A percentile compares a stretch with the other conserved stretches of the same genome.
phyloP scores from a whole-genome alignment of 1,140 invertebrate genomes.

The Periplaneta americana region DNA sequence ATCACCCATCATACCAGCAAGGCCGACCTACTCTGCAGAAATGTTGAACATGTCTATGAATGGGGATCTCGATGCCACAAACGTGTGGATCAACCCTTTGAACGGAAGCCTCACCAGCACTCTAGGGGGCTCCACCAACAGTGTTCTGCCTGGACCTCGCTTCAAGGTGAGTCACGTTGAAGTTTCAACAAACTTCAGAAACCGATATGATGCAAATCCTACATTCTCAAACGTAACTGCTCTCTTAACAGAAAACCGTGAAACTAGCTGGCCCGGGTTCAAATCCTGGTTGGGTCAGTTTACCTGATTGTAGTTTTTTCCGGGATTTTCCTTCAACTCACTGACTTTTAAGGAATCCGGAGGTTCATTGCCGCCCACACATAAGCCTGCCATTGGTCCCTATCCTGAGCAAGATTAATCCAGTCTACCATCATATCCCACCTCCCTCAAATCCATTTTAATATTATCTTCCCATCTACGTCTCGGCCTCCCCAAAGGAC shows the following conservation, averaged over 20 bases:
- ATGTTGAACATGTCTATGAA: conserved; percentile 38
- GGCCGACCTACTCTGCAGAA: conserved; percentile 61
- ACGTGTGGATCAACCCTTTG: conserved; percentile 66
- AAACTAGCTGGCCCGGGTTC: not conserved
- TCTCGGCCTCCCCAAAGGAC: no score
- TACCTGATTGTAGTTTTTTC: no score
- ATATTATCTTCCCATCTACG: no score
- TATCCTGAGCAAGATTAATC: no score
- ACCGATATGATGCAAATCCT: not conserved
- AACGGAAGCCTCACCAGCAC: conserved; percentile 37
- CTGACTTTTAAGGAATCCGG: not conserved
- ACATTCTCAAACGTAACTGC: not conserved
- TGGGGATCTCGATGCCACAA: conserved; percentile 40
- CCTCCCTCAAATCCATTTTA: no score
- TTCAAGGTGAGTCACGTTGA: conserved; percentile 16
- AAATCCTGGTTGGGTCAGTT: no score
- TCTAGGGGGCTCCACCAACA: conserved; percentile 3
- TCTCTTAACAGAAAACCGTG: not conserved
- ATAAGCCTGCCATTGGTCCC: no score
- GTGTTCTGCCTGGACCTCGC: conserved; percentile 15
- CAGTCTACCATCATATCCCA: no score
- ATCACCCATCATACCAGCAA: conserved; percentile 69
- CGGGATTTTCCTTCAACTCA: no score
- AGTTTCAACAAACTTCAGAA: not conserved
- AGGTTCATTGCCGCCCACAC: no score